phyloP scores from a whole-genome alignment of 2,797 vertebrate genomes.

The Limnodromus scolopaceus region DNA sequence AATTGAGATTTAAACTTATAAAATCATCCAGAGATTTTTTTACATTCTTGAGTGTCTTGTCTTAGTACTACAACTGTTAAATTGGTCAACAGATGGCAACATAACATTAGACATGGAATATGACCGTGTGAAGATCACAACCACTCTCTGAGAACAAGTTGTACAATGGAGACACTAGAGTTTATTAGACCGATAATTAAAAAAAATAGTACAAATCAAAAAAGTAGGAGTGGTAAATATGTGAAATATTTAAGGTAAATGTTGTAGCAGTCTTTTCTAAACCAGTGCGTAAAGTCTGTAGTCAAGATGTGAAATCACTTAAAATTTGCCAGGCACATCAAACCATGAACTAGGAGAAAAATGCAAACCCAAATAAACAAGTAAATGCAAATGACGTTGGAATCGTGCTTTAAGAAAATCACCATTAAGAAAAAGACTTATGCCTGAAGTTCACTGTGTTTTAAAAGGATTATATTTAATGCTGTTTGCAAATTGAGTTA shows the following conservation, averaged over 20 bases:
- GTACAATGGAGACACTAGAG: not conserved
- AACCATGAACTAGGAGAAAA: not conserved
- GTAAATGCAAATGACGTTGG: not conserved
- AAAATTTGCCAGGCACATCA: not conserved
- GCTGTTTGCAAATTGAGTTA: not conserved
- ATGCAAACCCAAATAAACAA: not conserved
- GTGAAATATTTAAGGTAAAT: not conserved
- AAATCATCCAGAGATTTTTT: not conserved
- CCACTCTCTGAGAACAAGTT: not conserved
- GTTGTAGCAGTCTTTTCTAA: not conserved
- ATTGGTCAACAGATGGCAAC: conserved; percentile 61
- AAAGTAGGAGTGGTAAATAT: not conserved
- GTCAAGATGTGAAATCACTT: not conserved
- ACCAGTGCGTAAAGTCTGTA: not conserved
- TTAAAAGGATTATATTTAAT: not conserved
- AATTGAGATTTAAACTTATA: not conserved
- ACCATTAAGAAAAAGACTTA: not conserved
- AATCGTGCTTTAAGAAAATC: not conserved
- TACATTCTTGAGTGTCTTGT: not conserved
- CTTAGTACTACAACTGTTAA: not conserved
- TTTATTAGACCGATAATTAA: not conserved
- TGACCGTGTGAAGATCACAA: not conserved
- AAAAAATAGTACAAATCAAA: not conserved
- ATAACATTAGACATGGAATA: conserved; percentile 19
- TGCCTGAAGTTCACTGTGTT: not conserved